Evolutionary conservation across 2,113 vertebrate genomes (phyloP), one percentile per base, ranked within the genome.

Genomic region (Electrona antarctica): DNA sequence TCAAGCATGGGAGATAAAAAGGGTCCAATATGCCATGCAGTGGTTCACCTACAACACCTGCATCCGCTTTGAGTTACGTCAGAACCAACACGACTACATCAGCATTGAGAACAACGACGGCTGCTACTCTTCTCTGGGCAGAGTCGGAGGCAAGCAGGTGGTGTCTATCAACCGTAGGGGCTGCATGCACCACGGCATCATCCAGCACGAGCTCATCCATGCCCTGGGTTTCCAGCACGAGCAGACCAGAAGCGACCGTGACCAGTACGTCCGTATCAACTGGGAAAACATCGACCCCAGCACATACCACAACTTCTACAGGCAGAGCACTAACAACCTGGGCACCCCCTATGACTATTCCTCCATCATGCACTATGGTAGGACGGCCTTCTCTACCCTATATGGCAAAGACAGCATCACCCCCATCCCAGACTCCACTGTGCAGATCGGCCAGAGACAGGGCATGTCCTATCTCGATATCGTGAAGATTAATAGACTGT

Each of bases 141-240:
- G 7, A 8, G 13, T 0, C 0, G 72, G 69, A 3, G 59, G 66
- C 9, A 41, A 8, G 8, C 83, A 81, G 73, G 8, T 7, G 9
- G 2, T 85, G 7, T 85, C 81, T 29, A 46, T 87, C 51, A 7
- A 58, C 29, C 50, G 1, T 9, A 3, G 4, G 2, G 50, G 54
- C 7, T 85, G 81, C 41, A 0, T 85, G 8, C 21, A 28, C 47
- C 56, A 45, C 28, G 61, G 64, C 10, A 6, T 81, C 11, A 62
- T 77, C 11, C 60, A 67, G 8, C 82, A 85, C 7, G 82, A 86
- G 59, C n/a, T 80, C 45, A 56, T 76, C 2, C 84, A 85, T 13
- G 57, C 67, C 1, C 41, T 87, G 28, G 80, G 84, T 13, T 80
- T 87, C 50, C 67, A 77, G 59, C 80, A 85, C 12, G 85, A 87